A percentile compares a stretch with the other conserved stretches of the same genome.
phyloP scores from a whole-genome alignment of 2,888 invertebrate genomes.

The Helleia helle region DNA sequence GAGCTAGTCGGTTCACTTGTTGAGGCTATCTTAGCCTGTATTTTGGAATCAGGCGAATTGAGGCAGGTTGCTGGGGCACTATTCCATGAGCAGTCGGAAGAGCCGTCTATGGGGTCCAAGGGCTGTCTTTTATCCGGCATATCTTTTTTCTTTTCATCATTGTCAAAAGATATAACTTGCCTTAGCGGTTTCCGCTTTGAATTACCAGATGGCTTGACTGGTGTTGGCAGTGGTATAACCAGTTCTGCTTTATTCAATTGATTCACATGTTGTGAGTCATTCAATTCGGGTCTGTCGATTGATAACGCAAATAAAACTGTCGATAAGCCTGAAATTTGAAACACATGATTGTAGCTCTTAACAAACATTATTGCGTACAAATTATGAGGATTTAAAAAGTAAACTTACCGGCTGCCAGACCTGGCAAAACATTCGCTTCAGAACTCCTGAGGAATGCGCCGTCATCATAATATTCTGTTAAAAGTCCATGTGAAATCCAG shows the following conservation, averaged over 20 bases:
- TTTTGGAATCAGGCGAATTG: conserved; percentile 71
- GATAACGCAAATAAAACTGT: conserved; percentile 94
- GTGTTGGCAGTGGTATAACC: conserved; percentile 79
- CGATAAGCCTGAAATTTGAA: conserved; percentile 78
- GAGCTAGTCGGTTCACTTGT: conserved; percentile 62
- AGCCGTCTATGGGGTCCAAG: conserved; percentile 25
- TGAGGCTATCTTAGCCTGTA: conserved; percentile 39
- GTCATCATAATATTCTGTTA: conserved; percentile 86
- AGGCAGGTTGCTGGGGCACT: conserved; percentile 78
- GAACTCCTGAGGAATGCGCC: conserved; percentile 89
- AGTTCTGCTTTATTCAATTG: conserved; percentile 75
- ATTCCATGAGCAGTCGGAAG: conserved; percentile 45
- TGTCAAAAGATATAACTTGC: conserved; percentile 69
- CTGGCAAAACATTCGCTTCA: conserved; percentile 86
- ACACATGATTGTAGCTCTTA: conserved; percentile 9
- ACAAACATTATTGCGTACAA: too few species aligned
- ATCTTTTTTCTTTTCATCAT: conserved; percentile 40
- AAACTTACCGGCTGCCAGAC: conserved; percentile 91
- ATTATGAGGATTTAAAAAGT: too few species aligned
- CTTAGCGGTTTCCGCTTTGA: conserved; percentile 56
- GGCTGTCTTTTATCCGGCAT: conserved; percentile 28
- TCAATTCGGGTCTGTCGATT: conserved; percentile 89
- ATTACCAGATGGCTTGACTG: conserved; percentile 64
- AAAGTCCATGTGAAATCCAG: conserved; percentile 78
- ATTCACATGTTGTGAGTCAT: conserved; percentile 69